These are phyloP conservation scores for Hypena proboscidalis DNA, from an alignment of 2,888 invertebrate genomes.

Conservation along the genomic window DNA sequence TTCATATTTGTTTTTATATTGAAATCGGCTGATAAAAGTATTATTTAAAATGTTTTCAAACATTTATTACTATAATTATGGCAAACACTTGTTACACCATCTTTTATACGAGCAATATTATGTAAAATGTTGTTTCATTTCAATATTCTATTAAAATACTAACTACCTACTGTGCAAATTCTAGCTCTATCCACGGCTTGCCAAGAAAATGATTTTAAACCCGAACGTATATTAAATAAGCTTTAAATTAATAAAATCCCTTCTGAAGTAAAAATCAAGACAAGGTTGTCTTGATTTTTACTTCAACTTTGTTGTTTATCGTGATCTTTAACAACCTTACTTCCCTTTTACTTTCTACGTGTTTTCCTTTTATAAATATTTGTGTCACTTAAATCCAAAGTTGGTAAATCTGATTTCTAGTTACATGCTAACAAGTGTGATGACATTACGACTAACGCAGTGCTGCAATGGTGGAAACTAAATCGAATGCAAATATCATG, in stretches of 20 bases:
- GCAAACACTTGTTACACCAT: too few relatives aligned
- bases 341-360: constrained; percentile 1
- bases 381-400: not conserved
- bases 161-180: too few relatives aligned
- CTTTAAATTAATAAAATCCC: constrained; percentile 5
- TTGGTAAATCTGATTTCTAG: not conserved
- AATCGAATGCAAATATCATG: too few relatives aligned
- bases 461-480: too few relatives aligned
- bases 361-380: not conserved
- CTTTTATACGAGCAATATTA: too few relatives aligned
- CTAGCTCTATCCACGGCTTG: not conserved
- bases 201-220: not conserved
- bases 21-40: too few relatives aligned
- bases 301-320: constrained; percentile 4
- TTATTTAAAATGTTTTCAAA: too few relatives aligned
- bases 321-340: constrained; percentile 3
- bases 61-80: too few relatives aligned
- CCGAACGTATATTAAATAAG: not conserved
- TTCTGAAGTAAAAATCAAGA: not conserved
- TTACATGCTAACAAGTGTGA: not conserved
- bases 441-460: too few relatives aligned
- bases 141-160: too few relatives aligned
- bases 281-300: not conserved
- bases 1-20: too few relatives aligned
- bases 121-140: too few relatives aligned